A percentile compares a stretch with the other conserved stretches of the same genome.
These are phyloP conservation scores for Diadophis punctatus DNA, from an alignment of 2,113 vertebrate genomes.

Conservation along the genomic window DNA sequence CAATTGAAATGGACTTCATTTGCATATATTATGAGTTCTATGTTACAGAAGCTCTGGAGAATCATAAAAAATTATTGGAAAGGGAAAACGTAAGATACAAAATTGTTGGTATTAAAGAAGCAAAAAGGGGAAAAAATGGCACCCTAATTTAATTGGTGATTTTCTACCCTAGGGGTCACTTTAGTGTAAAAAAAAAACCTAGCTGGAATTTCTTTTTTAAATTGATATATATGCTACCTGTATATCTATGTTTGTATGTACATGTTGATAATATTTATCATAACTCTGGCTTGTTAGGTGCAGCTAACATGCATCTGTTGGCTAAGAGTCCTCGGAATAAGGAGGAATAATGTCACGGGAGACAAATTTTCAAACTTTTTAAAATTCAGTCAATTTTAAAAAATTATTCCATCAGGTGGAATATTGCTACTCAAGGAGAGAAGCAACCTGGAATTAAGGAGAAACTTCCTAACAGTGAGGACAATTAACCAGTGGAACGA, in stretches of 20 bases:
- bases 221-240: background rate
- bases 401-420: background rate
- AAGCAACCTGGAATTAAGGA: no score
- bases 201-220: background rate
- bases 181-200: background rate
- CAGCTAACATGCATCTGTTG: no score
- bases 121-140: background rate
- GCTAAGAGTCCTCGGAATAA: no score
- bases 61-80: slow-evolving; percentile 9
- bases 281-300: background rate
- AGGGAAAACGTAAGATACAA: background rate
- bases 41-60: background rate
- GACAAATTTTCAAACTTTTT: no score
- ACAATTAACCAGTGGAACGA: no score
- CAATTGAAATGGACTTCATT: slow-evolving; percentile 10
- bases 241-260: no score
- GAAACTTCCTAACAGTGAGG: no score
- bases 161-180: background rate
- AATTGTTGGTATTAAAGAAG: background rate
- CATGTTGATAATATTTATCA: background rate
- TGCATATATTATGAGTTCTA: background rate
- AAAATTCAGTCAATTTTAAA: background rate
- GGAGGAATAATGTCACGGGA: no score
- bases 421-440: no score
- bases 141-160: background rate